A percentile compares a stretch with the other conserved stretches of the same genome.
These are phyloP conservation scores for Trichonephila inaurata DNA, from an alignment of 1,140 invertebrate species.

Conservation along the genomic window DNA sequence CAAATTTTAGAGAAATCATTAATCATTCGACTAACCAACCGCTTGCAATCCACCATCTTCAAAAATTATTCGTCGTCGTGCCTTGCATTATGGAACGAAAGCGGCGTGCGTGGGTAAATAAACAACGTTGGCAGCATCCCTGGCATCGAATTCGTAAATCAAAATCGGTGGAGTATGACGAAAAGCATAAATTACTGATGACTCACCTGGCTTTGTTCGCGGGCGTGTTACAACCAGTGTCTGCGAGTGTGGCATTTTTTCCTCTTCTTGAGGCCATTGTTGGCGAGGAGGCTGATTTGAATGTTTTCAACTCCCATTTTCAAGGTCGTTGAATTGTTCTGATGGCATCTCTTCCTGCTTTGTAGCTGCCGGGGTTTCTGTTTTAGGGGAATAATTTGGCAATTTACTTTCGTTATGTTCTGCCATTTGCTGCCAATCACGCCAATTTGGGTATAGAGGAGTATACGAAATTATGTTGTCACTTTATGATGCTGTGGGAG, in stretches of 20 bases:
- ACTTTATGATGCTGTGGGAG: neutral
- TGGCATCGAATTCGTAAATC: neutral
- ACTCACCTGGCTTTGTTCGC: constrained; percentile 21
- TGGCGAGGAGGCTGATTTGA: constrained; percentile 1
- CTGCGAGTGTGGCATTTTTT: neutral
- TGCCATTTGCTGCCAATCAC: neutral
- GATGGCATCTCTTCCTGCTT: constrained; percentile 40
- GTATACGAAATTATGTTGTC: neutral
- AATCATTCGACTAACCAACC: no score
- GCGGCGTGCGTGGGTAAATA: constrained; percentile 12
- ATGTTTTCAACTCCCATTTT: constrained; percentile 31
- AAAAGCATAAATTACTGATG: neutral
- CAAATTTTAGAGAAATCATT: no score
- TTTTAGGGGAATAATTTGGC: neutral
- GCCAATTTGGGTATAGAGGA: neutral
- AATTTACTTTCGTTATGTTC: constrained; percentile 34
- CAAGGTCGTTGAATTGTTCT: constrained; percentile 65
- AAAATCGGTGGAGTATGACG: neutral
- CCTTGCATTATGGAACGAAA: neutral
- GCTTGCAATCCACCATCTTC: no score
- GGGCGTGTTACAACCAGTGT: neutral
- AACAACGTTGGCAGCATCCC: neutral
- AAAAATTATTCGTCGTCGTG: neutral
- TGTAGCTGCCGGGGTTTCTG: neutral
- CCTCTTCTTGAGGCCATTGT: neutral